Evolutionary conservation across 2,888 invertebrate genomes (phyloP), one percentile per base, ranked within the genome.

Genomic region (Autographa gamma): DNA sequence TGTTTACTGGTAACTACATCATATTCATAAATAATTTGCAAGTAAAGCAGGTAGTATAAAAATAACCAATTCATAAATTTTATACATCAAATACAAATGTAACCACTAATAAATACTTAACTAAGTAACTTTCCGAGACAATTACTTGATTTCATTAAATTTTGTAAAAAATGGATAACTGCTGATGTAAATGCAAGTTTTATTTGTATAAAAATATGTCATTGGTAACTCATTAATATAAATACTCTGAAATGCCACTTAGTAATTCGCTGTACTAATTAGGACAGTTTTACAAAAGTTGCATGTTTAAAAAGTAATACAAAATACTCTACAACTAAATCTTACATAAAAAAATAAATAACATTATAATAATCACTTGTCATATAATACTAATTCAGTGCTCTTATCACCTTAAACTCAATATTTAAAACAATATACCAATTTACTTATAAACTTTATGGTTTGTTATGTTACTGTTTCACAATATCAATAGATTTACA

Each of bases 301-400:
- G 74, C 80, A 76, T 43, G 78, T 72, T 76, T 68, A 74, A 81
- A 75, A 74, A 73, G 73, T 74, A 73, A 71, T 80, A 68, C 60
- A 73, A 67, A 81, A 78, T 76, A 71, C 69, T 72, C 70, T 89
- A 88, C 67, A 90, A 85, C 82, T 89, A 87, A 88, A 88, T 83
- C 90, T 90, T 91, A 91, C 80, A 84, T 83, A 86, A 86, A 90
- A 90, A 91, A 95, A 95, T 95, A 95, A 95, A 95, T 95, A 95
- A 94, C 93, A 92, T 85, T 91, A 89, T 88, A 90, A 91, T 85
- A 91, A 91, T 90, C 89, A 91, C 88, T 89, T 90, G 82, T 87
- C 82, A 89, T 90, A 85, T 89, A 88, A 88, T 89, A 88, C 88
- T 77, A 80, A 77, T 72, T 78, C 78, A 74, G 71, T 80, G 68